Evolutionary conservation across 2,888 invertebrate species (phyloP).

Genomic region (Spodoptera exigua): DNA sequence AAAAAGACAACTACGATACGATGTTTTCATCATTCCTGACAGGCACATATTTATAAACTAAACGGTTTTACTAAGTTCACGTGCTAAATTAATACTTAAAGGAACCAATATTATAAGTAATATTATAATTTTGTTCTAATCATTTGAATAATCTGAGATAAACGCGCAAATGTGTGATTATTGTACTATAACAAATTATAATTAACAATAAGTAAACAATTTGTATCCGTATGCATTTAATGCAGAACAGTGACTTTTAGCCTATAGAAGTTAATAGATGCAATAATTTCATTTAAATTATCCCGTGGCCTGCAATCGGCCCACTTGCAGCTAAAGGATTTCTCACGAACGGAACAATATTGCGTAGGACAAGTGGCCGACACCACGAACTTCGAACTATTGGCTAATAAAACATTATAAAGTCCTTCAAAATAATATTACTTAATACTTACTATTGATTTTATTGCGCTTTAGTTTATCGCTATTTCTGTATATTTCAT

Average conservation of each 20-base stretch:
- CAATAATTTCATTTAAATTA: slow-evolving; percentile 58
- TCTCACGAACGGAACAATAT: slow-evolving; percentile 53
- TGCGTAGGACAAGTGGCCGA: slow-evolving; percentile 53
- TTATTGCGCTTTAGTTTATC: not conserved
- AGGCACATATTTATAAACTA: too few species aligned
- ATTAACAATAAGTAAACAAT: slow-evolving; percentile 34
- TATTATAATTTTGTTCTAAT: too few species aligned
- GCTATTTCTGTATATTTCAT: slow-evolving; percentile 3
- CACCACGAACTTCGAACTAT: slow-evolving; percentile 53
- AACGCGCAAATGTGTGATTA: not conserved
- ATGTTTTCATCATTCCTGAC: too few species aligned
- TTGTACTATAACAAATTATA: slow-evolving; percentile 15
- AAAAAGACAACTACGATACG: too few species aligned
- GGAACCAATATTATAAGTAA: too few species aligned
- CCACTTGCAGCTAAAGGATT: slow-evolving; percentile 50
- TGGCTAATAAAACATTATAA: slow-evolving; percentile 33
- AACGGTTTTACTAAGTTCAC: too few species aligned
- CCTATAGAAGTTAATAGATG: slow-evolving; percentile 55
- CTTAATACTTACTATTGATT: not conserved
- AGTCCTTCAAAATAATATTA: slow-evolving; percentile 35
- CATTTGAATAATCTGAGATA: too few species aligned
- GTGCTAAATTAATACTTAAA: too few species aligned
- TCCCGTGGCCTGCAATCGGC: slow-evolving; percentile 42
- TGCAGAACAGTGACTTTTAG: slow-evolving; percentile 48
- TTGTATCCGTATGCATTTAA: slow-evolving; percentile 42